Evolutionary conservation across 2,888 invertebrate genomes (phyloP).

Genomic region (Tetranychus truncatus): DNA sequence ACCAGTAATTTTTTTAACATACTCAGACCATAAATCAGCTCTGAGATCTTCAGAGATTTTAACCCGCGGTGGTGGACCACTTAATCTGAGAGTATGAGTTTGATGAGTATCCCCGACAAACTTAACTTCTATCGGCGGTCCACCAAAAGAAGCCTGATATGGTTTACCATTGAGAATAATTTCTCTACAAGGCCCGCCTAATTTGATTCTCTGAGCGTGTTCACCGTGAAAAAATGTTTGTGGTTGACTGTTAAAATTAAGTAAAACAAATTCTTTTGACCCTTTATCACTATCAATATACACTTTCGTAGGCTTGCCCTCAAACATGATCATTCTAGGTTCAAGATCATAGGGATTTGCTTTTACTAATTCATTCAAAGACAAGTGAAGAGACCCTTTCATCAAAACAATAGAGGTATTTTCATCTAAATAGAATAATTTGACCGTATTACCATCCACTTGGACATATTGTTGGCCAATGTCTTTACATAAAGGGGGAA

Average conservation of each 20-base stretch:
- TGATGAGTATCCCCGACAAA: conserved; percentile 20
- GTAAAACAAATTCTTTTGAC: conserved; percentile 14
- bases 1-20: conserved; percentile 14
- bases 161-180: conserved; percentile 46
- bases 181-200: conserved; percentile 27
- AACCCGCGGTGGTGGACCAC: conserved; percentile 81
- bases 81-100: conserved; percentile 50
- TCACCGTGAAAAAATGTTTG: conserved; percentile 17
- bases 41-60: conserved; percentile 60
- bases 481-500: background rate
- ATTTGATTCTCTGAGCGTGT: conserved; percentile 22
- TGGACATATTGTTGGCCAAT: conserved; percentile 15
- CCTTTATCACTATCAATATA: conserved; percentile 22
- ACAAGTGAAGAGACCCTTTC: conserved; percentile 16
- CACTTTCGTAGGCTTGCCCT: conserved; percentile 24
- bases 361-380: conserved; percentile 17
- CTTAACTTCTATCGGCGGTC: conserved; percentile 53
- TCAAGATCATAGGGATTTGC: conserved; percentile 18
- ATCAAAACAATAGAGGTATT: conserved; percentile 17
- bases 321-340: conserved; percentile 24
- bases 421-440: conserved; percentile 20
- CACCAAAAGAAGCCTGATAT: conserved; percentile 82
- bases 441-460: conserved; percentile 17
- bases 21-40: conserved; percentile 43
- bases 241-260: conserved; percentile 17